Evolutionary conservation across 2,113 vertebrate species (phyloP).

Genomic region (Hippopotamus amphibius): DNA sequence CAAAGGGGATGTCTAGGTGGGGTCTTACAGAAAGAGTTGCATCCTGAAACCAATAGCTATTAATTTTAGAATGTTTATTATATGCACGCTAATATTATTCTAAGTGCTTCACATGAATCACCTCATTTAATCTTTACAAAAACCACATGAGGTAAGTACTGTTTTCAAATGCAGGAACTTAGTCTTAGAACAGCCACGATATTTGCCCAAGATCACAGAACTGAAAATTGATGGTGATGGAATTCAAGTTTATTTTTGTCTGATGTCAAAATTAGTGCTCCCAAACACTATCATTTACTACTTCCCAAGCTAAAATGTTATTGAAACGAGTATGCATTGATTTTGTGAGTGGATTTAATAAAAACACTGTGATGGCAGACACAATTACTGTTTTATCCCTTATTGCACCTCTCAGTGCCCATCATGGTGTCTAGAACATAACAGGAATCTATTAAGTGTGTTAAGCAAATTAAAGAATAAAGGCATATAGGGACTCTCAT

Average conservation of each 20-base stretch:
- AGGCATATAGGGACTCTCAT: not conserved
- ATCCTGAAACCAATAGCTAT: not conserved
- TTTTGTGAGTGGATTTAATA: not conserved
- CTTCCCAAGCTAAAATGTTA: not conserved
- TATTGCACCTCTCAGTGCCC: not conserved
- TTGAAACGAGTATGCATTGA: not conserved
- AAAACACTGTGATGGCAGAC: conserved; percentile 6
- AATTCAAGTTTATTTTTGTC: not conserved
- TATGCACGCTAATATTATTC: not conserved
- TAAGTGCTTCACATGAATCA: not conserved
- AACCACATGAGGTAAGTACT: not conserved
- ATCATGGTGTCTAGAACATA: not conserved
- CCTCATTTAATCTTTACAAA: conserved; percentile 30
- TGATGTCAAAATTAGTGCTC: not conserved
- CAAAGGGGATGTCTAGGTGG: not conserved
- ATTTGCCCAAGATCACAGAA: not conserved
- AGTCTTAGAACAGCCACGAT: not conserved
- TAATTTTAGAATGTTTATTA: not conserved
- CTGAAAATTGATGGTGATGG: not conserved
- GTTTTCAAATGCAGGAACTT: conserved; percentile 45
- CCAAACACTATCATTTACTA: not conserved
- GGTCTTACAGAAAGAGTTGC: not conserved
- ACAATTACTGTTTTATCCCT: not conserved
- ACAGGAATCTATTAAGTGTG: not conserved
- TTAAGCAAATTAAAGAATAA: conserved; percentile 11